These are phyloP conservation scores for Gymnocypris eckloni DNA, from an alignment of 2,797 vertebrate species.

Conservation along the genomic window DNA sequence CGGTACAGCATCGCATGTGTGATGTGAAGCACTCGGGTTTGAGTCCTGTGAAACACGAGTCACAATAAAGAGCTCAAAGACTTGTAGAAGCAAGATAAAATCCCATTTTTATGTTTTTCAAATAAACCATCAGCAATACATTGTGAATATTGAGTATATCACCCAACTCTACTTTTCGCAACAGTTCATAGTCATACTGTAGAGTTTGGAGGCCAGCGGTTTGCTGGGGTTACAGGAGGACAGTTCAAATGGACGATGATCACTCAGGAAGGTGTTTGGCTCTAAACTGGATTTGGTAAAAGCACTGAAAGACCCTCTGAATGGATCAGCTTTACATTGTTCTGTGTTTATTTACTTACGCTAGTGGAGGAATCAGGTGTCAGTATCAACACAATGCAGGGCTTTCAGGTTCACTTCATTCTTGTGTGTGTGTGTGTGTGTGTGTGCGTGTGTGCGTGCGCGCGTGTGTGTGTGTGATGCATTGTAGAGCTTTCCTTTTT, in stretches of 20 bases:
- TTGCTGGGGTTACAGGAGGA: background rate
- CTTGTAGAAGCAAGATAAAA: background rate
- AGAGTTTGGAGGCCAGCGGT: background rate
- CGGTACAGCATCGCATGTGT: background rate
- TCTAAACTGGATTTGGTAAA: constrained; percentile 5
- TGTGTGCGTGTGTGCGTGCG: too few species aligned
- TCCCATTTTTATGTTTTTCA: background rate
- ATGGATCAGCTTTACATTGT: background rate
- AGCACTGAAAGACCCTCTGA: background rate
- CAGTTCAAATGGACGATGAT: background rate
- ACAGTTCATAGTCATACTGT: background rate
- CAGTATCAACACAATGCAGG: background rate
- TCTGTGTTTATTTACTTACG: constrained; percentile 16
- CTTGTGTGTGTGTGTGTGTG: background rate
- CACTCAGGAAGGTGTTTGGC: background rate
- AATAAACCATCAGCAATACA: background rate
- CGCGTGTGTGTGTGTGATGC: background rate
- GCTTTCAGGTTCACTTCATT: constrained; percentile 14
- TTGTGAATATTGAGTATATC: background rate
- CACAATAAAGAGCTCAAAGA: background rate
- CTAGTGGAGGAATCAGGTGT: constrained; percentile 14
- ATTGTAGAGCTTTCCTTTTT: background rate
- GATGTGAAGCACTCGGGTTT: background rate
- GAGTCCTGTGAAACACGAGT: background rate
- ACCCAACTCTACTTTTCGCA: background rate